Evolutionary conservation across 2,113 vertebrate genomes (phyloP).

Genomic region (Pardalotus punctatus): DNA sequence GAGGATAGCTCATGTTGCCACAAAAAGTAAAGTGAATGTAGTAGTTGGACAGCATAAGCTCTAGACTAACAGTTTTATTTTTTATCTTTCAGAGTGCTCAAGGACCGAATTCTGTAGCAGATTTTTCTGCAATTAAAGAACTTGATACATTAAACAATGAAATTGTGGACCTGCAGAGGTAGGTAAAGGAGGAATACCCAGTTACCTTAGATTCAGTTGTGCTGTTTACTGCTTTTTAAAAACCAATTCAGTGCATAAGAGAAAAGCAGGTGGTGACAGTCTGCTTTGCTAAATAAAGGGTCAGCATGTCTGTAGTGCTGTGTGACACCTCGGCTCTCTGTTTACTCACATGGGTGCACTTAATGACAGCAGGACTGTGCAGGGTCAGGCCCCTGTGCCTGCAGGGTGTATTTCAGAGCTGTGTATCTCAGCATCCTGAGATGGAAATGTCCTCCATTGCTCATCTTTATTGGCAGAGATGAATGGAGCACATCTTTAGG

Average conservation of each 20-base stretch:
- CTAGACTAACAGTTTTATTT: neutral
- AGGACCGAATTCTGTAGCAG: slow-evolving; percentile 81
- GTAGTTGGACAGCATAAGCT: neutral
- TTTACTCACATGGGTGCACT: neutral
- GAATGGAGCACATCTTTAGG: neutral
- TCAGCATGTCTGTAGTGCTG: neutral
- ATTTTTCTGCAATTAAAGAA: slow-evolving; percentile 99
- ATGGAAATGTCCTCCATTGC: neutral
- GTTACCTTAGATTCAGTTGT: neutral
- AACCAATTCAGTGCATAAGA: neutral
- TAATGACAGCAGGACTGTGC: neutral
- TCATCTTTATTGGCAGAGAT: neutral
- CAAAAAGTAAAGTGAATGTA: neutral
- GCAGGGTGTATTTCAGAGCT: neutral
- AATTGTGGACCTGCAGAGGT: slow-evolving; percentile 96
- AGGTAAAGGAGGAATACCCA: slow-evolving; percentile 39
- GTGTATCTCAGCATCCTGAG: neutral
- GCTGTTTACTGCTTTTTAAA: neutral
- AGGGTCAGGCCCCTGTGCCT: neutral
- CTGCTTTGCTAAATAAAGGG: neutral
- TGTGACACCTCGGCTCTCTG: neutral
- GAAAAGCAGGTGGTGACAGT: neutral
- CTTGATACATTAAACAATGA: slow-evolving; percentile 96
- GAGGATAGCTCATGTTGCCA: neutral
- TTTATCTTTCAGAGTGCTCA: slow-evolving; percentile 79